phyloP scores from a whole-genome alignment of 2,113 vertebrate species.

The Falco punctatus region DNA sequence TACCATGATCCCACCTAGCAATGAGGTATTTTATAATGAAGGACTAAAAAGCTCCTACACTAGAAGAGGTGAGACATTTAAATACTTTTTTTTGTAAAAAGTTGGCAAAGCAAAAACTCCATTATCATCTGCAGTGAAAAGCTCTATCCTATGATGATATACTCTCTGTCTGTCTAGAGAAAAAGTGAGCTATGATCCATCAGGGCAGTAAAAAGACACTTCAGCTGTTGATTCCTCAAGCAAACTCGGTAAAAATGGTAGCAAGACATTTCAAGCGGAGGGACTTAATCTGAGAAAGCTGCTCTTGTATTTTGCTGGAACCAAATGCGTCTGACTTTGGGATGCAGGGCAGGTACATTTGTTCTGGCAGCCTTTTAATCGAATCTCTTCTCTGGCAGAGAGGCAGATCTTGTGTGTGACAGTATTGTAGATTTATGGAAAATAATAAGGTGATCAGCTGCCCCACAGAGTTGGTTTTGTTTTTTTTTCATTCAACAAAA shows the following conservation, averaged over 20 bases:
- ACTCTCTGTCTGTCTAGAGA: neutral
- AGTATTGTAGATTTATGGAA: slow-evolving; percentile 55
- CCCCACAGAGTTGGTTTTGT: slow-evolving; percentile 2
- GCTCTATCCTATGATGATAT: neutral
- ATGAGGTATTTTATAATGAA: neutral
- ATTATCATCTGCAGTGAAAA: neutral
- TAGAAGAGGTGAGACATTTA: neutral
- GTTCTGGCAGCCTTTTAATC: slow-evolving; percentile 44
- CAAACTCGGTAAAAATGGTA: neutral
- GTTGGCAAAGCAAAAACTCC: neutral
- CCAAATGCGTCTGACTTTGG: neutral
- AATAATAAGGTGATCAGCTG: slow-evolving; percentile 52
- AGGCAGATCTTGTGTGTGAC: neutral
- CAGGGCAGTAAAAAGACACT: neutral
- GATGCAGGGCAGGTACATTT: slow-evolving; percentile 8
- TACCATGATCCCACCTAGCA: neutral
- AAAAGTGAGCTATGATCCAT: neutral
- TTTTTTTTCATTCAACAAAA: slow-evolving; percentile 37
- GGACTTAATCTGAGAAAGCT: neutral
- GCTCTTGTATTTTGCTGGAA: neutral
- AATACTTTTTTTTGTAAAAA: neutral
- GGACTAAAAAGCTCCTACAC: neutral
- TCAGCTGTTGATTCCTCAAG: neutral
- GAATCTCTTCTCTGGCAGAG: slow-evolving; percentile 17
- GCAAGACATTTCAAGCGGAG: neutral